Conservation (phyloP, 2,113 vertebrate species). For the Manacus vitellinus region DNA sequence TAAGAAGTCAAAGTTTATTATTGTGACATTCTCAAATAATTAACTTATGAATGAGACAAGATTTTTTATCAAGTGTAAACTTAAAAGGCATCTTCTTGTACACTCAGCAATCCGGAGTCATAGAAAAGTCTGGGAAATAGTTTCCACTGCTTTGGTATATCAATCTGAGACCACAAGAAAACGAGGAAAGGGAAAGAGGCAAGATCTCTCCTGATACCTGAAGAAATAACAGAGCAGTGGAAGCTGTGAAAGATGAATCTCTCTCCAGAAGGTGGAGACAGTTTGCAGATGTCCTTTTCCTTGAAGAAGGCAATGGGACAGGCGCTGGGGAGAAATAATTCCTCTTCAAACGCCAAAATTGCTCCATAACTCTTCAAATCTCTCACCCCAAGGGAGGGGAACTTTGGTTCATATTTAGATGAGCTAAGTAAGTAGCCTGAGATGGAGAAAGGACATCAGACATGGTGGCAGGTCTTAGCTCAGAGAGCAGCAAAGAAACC, state of each 20-base stretch:
- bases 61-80: slow-evolving; percentile 34
- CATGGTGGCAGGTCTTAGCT: background rate
- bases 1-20: slow-evolving; percentile 61
- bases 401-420: background rate
- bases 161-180: background rate
- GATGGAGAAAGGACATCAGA: background rate
- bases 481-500: background rate
- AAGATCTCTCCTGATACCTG: background rate
- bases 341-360: background rate
- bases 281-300: background rate
- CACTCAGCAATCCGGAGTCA: background rate
- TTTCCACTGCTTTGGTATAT: background rate
- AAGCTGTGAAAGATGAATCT: background rate
- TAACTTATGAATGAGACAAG: slow-evolving; percentile 1
- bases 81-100: background rate
- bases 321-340: background rate
- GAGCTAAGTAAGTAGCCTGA: background rate
- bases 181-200: background rate
- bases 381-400: background rate
- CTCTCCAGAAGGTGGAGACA: background rate
- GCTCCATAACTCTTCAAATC: background rate
- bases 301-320: background rate
- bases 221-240: background rate
- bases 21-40: slow-evolving; percentile 57
- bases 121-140: background rate